Evolutionary conservation across 2,113 vertebrate species (phyloP).

Genomic region (Ctenomys sociabilis): DNA sequence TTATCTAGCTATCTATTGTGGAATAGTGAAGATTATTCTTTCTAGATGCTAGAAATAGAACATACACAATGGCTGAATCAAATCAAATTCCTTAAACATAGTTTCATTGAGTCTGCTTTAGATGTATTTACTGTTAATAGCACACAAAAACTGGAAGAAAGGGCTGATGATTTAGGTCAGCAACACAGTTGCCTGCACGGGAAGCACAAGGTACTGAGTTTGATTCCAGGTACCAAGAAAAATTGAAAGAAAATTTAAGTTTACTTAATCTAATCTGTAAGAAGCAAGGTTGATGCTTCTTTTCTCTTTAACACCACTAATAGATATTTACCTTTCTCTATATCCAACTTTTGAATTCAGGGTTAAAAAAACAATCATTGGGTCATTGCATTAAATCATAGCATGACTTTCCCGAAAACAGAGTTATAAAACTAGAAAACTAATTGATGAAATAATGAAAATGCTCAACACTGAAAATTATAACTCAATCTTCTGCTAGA

Average conservation of each 20-base stretch:
- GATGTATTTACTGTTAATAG: not conserved
- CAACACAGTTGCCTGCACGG: no score
- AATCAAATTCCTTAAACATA: not conserved
- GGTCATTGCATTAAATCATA: not conserved
- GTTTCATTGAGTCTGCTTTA: slow-evolving; percentile 5
- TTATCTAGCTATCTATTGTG: not conserved
- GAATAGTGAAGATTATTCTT: not conserved
- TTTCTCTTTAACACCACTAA: not conserved
- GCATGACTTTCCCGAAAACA: not conserved
- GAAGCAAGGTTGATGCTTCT: not conserved
- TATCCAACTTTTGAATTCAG: not conserved
- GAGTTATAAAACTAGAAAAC: not conserved
- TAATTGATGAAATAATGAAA: not conserved
- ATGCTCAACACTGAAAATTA: not conserved
- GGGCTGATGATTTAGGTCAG: no score
- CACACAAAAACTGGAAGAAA: not conserved
- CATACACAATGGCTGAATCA: not conserved
- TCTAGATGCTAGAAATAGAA: not conserved
- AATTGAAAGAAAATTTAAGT: not conserved
- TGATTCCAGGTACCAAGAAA: not conserved
- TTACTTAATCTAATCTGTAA: not conserved
- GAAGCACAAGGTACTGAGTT: no score
- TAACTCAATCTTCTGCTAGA: not conserved
- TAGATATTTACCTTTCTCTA: not conserved
- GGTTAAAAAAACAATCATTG: not conserved